These are phyloP conservation scores for Platerodrilus igneus DNA, from an alignment of 2,888 invertebrate species.

Conservation along the genomic window DNA sequence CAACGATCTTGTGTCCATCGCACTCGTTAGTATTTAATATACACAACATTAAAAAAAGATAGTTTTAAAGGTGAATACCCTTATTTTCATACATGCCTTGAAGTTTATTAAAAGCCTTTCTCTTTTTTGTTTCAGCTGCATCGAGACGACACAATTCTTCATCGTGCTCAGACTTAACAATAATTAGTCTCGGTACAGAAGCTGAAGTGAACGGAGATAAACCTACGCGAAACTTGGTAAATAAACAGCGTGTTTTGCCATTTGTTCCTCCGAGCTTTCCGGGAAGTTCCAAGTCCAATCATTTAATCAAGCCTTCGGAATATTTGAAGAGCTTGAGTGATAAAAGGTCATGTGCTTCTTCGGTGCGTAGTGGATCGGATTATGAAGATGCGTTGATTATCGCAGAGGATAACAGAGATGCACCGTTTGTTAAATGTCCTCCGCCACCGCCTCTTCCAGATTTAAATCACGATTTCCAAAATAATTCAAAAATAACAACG, in stretches of 20 bases:
- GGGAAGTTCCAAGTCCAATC: conserved; percentile 62
- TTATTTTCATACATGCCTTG: conserved; percentile 2
- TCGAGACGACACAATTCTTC: conserved; percentile 46
- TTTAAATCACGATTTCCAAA: conserved; percentile 38
- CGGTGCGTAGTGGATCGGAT: conserved; percentile 46
- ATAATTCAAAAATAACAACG: conserved; percentile 30
- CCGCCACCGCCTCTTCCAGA: conserved; percentile 50
- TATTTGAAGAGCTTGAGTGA: conserved; percentile 77
- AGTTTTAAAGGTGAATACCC: conserved; percentile 10
- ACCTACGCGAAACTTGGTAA: conserved; percentile 62
- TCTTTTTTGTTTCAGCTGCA: no score
- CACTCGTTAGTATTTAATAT: conserved; percentile 7
- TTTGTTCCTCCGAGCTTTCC: conserved; percentile 91
- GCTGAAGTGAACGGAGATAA: conserved; percentile 50
- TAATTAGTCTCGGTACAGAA: conserved; percentile 48
- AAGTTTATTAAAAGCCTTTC: no score
- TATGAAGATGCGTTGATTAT: conserved; percentile 37
- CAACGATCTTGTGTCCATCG: conserved; percentile 10
- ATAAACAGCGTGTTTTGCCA: conserved; percentile 80
- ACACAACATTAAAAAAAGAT: conserved; percentile 9
- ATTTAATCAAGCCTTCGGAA: conserved; percentile 88
- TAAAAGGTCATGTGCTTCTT: conserved; percentile 51
- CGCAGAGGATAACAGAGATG: conserved; percentile 24
- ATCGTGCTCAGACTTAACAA: conserved; percentile 47
- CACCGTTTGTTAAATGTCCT: conserved; percentile 42